Percentiles rank a stretch among this genome's conserved stretches.
Conservation (phyloP, 2,888 invertebrate genomes). For the Cantharis rustica region DNA sequence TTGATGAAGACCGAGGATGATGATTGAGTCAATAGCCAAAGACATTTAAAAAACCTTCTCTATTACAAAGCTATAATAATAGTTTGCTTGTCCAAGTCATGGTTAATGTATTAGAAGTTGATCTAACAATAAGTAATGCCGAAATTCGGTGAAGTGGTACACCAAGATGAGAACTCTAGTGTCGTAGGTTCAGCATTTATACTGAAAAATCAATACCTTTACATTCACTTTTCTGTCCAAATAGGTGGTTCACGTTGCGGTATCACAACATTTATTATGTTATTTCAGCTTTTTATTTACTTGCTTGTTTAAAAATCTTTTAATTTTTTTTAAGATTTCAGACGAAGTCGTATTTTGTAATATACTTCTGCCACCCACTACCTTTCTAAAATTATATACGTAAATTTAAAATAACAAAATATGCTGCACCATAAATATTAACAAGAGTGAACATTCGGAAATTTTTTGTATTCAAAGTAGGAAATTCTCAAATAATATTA, state of each 20-base stretch:
- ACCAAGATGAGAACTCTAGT: background rate
- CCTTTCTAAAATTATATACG: background rate
- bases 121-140: background rate
- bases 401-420: background rate
- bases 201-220: background rate
- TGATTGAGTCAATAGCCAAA: background rate
- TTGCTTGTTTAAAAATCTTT: background rate
- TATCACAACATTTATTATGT: background rate
- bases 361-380: background rate
- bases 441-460: too few relatives aligned
- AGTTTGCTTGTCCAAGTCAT: background rate
- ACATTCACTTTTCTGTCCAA: background rate
- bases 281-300: background rate
- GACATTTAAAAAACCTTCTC: background rate
- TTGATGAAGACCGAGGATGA: background rate
- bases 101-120: background rate
- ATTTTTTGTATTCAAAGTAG: background rate
- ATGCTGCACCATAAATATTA: background rate
- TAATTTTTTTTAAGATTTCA: too few relatives aligned
- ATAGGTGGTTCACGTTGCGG: background rate
- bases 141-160: background rate
- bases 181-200: background rate
- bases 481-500: too few relatives aligned
- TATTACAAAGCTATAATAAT: background rate
- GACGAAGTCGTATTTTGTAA: background rate